Evolutionary conservation across 1,140 invertebrate species (phyloP).

Genomic region (Microplitis demolitor): DNA sequence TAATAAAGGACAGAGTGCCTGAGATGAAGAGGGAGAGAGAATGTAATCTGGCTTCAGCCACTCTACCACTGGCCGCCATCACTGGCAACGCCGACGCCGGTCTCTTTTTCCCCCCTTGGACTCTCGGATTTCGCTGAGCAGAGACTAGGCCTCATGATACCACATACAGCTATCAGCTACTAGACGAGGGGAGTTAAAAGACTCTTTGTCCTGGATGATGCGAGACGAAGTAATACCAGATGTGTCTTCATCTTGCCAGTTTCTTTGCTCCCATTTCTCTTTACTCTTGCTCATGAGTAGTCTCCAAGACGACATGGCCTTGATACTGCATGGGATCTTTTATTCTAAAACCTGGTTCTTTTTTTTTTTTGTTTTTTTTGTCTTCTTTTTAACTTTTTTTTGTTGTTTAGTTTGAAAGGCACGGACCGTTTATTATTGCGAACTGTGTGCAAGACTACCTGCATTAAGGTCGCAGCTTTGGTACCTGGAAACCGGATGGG

Average conservation of each 20-base stretch:
- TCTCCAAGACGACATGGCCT: neutral
- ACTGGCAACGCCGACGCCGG: slow-evolving; percentile 2
- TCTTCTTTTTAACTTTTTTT: too few species aligned
- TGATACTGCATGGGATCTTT: too few species aligned
- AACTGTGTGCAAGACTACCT: neutral
- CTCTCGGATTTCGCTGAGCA: slow-evolving; percentile 16
- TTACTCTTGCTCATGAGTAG: neutral
- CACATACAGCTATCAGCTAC: too few species aligned
- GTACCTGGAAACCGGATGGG: slow-evolving; percentile 22
- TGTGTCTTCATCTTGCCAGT: neutral
- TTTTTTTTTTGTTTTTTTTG: too few species aligned
- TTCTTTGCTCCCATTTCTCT: slow-evolving; percentile 25
- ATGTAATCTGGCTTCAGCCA: slow-evolving; percentile 29
- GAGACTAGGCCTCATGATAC: neutral
- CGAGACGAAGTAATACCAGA: neutral
- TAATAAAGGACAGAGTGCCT: neutral
- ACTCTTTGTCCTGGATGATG: neutral
- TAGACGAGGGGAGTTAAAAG: neutral
- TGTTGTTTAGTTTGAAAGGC: neutral
- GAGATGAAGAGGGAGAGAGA: slow-evolving; percentile 14
- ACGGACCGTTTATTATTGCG: neutral
- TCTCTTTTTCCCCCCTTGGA: slow-evolving; percentile 25
- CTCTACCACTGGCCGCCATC: slow-evolving; percentile 11
- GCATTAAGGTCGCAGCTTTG: neutral
- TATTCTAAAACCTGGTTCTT: too few species aligned